Base-by-base conservation (phyloP, 2,888 invertebrate species). In the Panopea generosa region DNA sequence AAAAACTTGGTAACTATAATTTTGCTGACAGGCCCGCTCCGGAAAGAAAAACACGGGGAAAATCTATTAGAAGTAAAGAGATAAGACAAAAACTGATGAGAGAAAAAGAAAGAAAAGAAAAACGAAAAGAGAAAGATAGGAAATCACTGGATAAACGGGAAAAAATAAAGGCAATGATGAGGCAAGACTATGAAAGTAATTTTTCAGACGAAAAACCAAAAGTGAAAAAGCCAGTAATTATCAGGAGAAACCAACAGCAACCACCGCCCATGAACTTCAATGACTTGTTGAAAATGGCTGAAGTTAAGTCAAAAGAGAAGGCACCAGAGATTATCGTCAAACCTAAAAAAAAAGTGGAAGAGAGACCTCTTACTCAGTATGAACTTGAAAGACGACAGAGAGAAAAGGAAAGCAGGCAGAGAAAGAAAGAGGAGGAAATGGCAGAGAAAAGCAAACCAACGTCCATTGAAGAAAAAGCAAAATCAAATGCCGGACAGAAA, bases 221-320 rank as follows among this genome's bases (percentile, higher is more conserved):
- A 49, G 40, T 47, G 2, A 73, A 75, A 50, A 80, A 77, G 33
- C 56, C 71, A 49, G 72, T 56, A 52, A 70, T 74, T 38, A 52
- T 72, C 3, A 52, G 61, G 11, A 16, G 76, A 47, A 26, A 62
- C 26, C 75, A 76, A 22, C 56, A 61, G 9, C 76, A 74, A 43
- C 60, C 62, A 43, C 80, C 82, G 16, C 85, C 86, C 18, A 72
- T 88, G 71, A 84, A 82, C 59, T 88, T 88, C 76, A 78, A 80
- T 49, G 86, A 87, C 27, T 56, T 89, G 1, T 57, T 89, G 29
- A 88, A 87, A 79, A 55, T 88, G 45, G 89, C 87, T 20, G 82
- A 80, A 69, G 38, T 78, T 52, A 88, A 89, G 45, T 68, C 79
- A 49, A 80, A 82, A 53, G 83, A 83, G 27, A 80, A 84, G 14